phyloP scores from a whole-genome alignment of 2,113 vertebrate genomes.

The Cromileptes altivelis region DNA sequence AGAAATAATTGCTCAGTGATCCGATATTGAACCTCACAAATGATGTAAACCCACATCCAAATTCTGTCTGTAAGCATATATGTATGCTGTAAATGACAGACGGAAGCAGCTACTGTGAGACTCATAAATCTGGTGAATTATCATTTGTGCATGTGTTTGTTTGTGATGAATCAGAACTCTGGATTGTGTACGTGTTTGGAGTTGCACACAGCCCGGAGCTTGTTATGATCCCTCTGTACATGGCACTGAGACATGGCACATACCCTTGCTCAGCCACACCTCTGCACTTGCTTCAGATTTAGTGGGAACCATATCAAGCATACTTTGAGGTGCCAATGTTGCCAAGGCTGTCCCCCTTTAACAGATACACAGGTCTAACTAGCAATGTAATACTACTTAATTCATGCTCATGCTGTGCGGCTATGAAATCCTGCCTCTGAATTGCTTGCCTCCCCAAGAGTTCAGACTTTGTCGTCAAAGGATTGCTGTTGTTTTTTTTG shows the following conservation, averaged over 20 bases:
- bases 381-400: conserved; percentile 4
- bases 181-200: not conserved
- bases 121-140: too few species aligned
- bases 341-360: not conserved
- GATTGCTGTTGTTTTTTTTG: not conserved
- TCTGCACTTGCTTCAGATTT: not conserved
- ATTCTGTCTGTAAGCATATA: too few species aligned
- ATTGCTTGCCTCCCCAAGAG: not conserved
- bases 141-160: not conserved
- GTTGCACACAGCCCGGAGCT: not conserved
- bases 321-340: not conserved
- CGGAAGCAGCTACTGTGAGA: not conserved
- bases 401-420: not conserved
- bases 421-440: not conserved
- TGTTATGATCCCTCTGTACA: not conserved
- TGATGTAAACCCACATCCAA: not conserved
- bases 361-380: not conserved
- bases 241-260: not conserved
- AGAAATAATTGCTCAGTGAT: not conserved
- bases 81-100: not conserved
- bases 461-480: conserved; percentile 12
- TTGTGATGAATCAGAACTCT: not conserved
- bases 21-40: not conserved
- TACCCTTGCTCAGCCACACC: not conserved
- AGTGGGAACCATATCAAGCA: not conserved